phyloP scores from a whole-genome alignment of 2,113 vertebrate species.

The Crotophaga sulcirostris region DNA sequence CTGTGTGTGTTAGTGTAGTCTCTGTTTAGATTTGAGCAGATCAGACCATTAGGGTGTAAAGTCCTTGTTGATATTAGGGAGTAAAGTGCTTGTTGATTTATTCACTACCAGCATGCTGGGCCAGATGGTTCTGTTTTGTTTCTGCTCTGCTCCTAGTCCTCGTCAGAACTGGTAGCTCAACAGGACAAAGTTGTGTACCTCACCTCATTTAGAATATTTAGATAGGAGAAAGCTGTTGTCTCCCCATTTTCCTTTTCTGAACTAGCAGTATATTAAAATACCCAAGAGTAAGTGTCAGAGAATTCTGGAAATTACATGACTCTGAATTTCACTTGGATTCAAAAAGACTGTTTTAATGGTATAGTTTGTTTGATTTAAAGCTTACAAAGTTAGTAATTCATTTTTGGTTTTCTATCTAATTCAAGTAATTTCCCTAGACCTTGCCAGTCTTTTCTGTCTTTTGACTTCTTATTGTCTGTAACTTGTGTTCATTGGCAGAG shows the following conservation, averaged over 20 bases:
- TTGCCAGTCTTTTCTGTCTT: background rate
- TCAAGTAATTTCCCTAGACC: background rate
- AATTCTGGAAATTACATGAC: background rate
- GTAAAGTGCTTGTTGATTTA: background rate
- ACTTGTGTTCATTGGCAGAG: constrained; percentile 36
- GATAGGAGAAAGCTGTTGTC: background rate
- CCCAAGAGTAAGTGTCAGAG: background rate
- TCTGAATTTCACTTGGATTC: background rate
- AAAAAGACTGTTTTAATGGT: background rate
- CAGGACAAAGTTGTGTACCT: background rate
- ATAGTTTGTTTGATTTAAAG: background rate
- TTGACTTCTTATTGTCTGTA: background rate
- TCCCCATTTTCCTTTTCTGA: background rate
- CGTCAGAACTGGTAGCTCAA: background rate
- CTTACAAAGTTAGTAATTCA: background rate
- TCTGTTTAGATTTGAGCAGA: background rate
- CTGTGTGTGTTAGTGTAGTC: background rate
- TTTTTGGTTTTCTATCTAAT: background rate
- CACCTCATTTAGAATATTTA: background rate
- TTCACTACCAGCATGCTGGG: background rate
- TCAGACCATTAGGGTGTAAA: background rate
- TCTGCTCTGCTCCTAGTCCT: background rate
- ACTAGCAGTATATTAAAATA: background rate
- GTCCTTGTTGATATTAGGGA: background rate
- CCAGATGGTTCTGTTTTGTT: background rate